Percentiles rank a stretch among this genome's conserved stretches.
These are phyloP conservation scores for Panurus biarmicus DNA, from an alignment of 2,113 vertebrate species.

Conservation along the genomic window DNA sequence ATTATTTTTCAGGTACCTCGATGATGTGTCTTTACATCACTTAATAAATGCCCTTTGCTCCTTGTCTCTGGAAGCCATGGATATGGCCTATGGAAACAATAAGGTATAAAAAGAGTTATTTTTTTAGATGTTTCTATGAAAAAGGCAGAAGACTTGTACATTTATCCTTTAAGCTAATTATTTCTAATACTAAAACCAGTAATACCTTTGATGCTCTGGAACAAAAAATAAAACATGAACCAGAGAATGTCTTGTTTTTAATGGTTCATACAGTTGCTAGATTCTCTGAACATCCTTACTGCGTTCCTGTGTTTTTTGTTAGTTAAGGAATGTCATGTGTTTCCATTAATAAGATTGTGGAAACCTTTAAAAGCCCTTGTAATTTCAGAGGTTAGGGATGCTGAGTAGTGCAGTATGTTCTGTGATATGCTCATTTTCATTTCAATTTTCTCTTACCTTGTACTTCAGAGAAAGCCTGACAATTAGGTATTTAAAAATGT, in stretches of 20 bases:
- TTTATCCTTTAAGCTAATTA: neutral
- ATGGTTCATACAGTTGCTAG: neutral
- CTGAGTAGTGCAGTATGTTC: neutral
- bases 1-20: conserved; percentile 85
- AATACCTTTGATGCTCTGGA: neutral
- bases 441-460: neutral
- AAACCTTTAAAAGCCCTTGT: neutral
- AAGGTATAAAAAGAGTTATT: conserved; percentile 75
- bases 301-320: neutral
- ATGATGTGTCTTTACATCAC: conserved; percentile 98
- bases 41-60: conserved; percentile 98
- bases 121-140: neutral
- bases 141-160: neutral
- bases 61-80: conserved; percentile 97
- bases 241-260: neutral
- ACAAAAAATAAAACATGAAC: neutral
- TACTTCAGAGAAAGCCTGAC: neutral
- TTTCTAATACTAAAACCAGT: neutral
- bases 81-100: conserved; percentile 98
- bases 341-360: neutral
- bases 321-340: neutral
- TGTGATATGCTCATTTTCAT: neutral
- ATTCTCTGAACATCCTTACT: neutral
- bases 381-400: neutral
- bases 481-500: neutral